Base-by-base conservation (phyloP, 2,888 invertebrate species). In the Eupithecia pulchellata region DNA sequence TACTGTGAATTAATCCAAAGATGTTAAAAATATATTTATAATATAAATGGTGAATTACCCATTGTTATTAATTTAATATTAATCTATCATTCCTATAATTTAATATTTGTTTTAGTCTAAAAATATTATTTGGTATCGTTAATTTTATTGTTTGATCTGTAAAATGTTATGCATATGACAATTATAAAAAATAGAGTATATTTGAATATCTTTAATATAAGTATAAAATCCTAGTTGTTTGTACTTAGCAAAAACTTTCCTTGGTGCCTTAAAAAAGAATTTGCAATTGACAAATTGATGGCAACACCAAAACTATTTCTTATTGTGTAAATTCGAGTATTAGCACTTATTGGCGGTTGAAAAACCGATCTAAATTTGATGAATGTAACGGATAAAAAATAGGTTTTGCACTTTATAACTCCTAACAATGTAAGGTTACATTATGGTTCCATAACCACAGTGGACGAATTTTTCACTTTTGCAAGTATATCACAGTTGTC, bases 51-150 rank as follows among this genome's bases (percentile, higher is more conserved):
- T 42, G 62, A 69, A 60, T 34, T 42, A 64, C 73, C 64, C 13
- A 25, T 64, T 64, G 69, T 75, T 75, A 58, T 74, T 42, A 32
- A 66, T 67, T 64, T 61, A 69, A 69, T 66, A 70, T 70, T 78
- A 79, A 78, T 82, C 82, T 74, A 86, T 86, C 90, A 91, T 90
- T 90, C 90, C 90, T 88, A 80, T 89, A 87, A 81, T 82, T 79
- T 82, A 81, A 79, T 81, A 77, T 77, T 77, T 82, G 81, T 85
- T 85, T 81, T 78, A 77, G 76, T 79, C 8, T 61, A 20, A 34
- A 34, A 34, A 34, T 60, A 32, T 60, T 60, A 34, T 17, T 57
- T 11, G 14, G 14, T 60, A 20, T 20, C 32, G 32, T 60, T 34
- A 36, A 61, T 36, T 61, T 61, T 60, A 75, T 72, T 17, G 73